Evolutionary conservation across 2,797 vertebrate species (phyloP).

Genomic region (Lutjanus argentimaculatus): DNA sequence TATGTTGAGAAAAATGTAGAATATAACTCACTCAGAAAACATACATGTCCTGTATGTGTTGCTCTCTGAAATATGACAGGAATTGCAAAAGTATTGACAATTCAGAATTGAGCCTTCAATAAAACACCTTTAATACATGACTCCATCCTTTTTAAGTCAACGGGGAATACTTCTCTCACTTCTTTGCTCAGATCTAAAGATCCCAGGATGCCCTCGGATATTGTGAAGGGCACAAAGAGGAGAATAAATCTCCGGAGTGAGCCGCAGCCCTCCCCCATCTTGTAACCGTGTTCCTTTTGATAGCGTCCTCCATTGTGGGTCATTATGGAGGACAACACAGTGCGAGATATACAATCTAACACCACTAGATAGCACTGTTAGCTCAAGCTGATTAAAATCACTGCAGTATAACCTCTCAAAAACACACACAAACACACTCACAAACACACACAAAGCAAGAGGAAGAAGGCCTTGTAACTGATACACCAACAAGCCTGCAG

Average conservation of each 20-base stretch:
- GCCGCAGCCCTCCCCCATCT: constrained; percentile 74
- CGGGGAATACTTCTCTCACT: background rate
- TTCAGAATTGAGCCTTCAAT: background rate
- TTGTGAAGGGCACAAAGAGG: constrained; percentile 62
- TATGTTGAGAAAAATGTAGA: background rate
- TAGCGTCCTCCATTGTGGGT: constrained; percentile 75
- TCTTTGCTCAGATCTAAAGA: constrained; percentile 27
- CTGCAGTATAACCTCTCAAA: constrained; percentile 41
- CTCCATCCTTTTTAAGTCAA: background rate
- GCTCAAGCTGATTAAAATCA: constrained; percentile 62
- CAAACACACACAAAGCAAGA: constrained; percentile 7
- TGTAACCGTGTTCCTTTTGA: constrained; percentile 63
- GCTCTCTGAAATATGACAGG: constrained; percentile 22
- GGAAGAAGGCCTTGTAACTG: constrained; percentile 9
- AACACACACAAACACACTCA: constrained; percentile 20
- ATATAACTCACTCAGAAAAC: background rate
- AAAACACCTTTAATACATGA: constrained; percentile 4
- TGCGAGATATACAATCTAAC: constrained; percentile 61
- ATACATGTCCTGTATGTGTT: constrained; percentile 9
- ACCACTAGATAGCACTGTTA: constrained; percentile 84
- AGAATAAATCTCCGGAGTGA: constrained; percentile 46
- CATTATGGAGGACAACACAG: constrained; percentile 76
- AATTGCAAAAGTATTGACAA: constrained; percentile 39
- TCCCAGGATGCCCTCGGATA: constrained; percentile 33
- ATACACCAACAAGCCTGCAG: constrained; percentile 34